Conservation (phyloP, 2,113 vertebrate genomes). For the Limnothrissa miodon region DNA sequence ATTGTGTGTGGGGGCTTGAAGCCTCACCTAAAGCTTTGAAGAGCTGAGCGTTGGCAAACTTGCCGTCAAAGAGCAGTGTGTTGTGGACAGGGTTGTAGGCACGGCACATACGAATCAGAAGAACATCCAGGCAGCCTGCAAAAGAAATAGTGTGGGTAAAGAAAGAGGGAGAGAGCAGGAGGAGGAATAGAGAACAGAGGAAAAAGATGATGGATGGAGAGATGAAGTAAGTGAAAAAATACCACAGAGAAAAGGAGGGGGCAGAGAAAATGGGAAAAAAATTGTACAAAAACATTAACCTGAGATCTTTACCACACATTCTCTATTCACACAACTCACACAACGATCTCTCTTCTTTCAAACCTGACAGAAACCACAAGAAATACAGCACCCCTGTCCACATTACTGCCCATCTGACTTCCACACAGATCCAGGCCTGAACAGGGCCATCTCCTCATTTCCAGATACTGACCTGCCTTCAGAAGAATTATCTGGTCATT, state of each 20-base stretch:
- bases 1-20: background rate
- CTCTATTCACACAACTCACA: too few relatives aligned
- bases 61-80: constrained; percentile 85
- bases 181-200: constrained; percentile 6
- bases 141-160: constrained; percentile 49
- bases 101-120: constrained; percentile 85
- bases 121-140: constrained; percentile 86
- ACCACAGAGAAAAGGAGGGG: background rate
- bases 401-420: background rate
- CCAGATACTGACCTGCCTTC: constrained; percentile 81
- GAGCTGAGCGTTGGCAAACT: constrained; percentile 78
- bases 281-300: constrained; percentile 27
- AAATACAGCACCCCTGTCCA: background rate
- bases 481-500: constrained; percentile 93
- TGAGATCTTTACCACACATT: background rate
- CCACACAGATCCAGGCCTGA: background rate
- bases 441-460: background rate
- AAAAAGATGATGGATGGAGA: background rate
- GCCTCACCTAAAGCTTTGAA: constrained; percentile 87
- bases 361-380: too few relatives aligned
- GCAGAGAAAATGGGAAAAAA: constrained; percentile 30
- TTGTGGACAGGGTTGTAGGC: constrained; percentile 86
- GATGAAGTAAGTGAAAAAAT: background rate
- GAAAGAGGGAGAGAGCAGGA: constrained; percentile 22
- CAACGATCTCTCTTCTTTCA: too few relatives aligned